Base-by-base conservation (phyloP, 2,888 invertebrate species). In the Dione juno region DNA sequence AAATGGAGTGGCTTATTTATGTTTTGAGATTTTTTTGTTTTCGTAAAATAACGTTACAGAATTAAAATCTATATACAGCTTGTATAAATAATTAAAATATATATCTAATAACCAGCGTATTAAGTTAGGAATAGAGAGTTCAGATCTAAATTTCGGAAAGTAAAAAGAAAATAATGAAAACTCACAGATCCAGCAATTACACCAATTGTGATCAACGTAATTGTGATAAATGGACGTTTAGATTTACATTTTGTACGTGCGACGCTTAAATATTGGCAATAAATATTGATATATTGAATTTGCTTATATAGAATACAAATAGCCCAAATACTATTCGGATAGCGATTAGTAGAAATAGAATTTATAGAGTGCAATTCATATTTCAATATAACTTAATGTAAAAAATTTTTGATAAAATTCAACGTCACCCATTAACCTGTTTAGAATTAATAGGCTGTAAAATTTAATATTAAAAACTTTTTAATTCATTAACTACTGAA, bases 201-300 rank as follows among this genome's bases (percentile, higher is more conserved):
- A 48, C 37, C 35, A 19, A 63, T 35, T 35, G 48, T 48, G n/a
- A 37, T 63, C 11, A 16, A 19, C 7, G 11, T 2, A 48, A 63
- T 48, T 48, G 16, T 28, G 63, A 48, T 37, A 45, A 48, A 45
- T 43, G 45, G 14, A 5, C 13, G 35, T 11, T 35, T 6, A 63
- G 16, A 50, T n/a, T 48, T 45, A 63, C 63, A 28, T 13, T n/a
- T 10, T n/a, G 63, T 63, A 19, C 48, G 63, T 48, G 63, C 63
- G 48, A 48, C 11, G 16, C n/a, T 35, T 54, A 35, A 48, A 11
- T 11, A 0, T 19, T 2, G 7, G 14, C 3, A 59, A 59, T 43
- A 21, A 59, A 63, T 35, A 45, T 28, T 61, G 7, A 43, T 35
- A 35, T 45, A 45, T 45, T 48, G 13, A 11, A 63, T 63, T 37